Conservation (phyloP, 1,140 invertebrate genomes). For the Lepidurus apus region DNA sequence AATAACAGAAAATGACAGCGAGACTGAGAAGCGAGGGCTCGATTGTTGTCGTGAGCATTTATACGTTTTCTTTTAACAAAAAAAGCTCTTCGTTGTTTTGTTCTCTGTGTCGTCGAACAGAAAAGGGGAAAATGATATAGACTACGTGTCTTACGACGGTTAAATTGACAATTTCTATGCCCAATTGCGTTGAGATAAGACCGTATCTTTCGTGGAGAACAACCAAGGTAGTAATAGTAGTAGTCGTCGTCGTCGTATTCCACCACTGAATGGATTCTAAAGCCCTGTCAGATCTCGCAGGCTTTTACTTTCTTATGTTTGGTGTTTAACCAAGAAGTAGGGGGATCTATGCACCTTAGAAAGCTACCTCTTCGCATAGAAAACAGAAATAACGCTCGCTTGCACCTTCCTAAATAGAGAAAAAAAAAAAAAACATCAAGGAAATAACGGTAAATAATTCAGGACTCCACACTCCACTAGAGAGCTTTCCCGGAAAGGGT, state of each 20-base stretch:
- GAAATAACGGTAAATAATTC: slow-evolving; percentile 16
- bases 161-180: background rate
- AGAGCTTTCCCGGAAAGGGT: background rate
- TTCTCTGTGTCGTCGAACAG: background rate
- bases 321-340: background rate
- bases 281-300: background rate
- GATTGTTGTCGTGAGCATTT: slow-evolving; percentile 9
- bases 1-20: background rate
- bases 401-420: background rate
- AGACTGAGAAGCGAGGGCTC: background rate
- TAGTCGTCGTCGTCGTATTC: background rate
- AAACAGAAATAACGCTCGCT: background rate
- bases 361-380: background rate
- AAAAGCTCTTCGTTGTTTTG: background rate
- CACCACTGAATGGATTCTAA: background rate
- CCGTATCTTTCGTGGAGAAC: background rate
- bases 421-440: background rate
- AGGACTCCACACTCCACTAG: slow-evolving; percentile 1
- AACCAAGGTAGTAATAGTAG: background rate
- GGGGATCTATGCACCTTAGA: background rate
- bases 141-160: background rate
- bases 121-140: background rate
- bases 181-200: background rate
- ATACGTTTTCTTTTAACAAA: background rate
- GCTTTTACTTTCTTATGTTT: background rate